Evolutionary conservation across 2,888 invertebrate species (phyloP), one percentile per base, ranked within the genome.

Genomic region (Augochlorella aurata): DNA sequence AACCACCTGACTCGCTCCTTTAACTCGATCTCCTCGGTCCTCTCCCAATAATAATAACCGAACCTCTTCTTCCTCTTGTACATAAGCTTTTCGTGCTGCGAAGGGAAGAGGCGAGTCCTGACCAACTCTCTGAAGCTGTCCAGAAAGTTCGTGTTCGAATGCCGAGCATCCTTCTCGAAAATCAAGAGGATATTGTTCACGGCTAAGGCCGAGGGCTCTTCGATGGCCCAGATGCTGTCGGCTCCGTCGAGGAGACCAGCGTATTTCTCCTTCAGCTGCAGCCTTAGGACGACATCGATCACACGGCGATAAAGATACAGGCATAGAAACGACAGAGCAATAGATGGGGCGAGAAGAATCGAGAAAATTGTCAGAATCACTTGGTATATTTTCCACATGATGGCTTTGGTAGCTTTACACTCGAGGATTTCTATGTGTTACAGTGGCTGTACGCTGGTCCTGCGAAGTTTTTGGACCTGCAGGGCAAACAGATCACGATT

Each of bases 11-110:
- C 93, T 77, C 94, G 94, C 80, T 94, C 93, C 63, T 93, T 90
- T 24, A 95, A 88, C 81, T 94, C 91, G 4, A 94, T 85, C 9
- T 89, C 85, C 8, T 90, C 87, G 89, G 58, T 92, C 91, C 85
- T 93, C 79, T 94, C 92, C 95, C 95, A 95, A 88, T 94, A 95
- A 85, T 94, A 94, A 87, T 95, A 95, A 2, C 95, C 95, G 52
- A 93, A 94, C 70, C 92, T 92, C 82, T 94, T 94, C 21, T 90
- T 92, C 83, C 94, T 91, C 61, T 92, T 92, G 85, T 94, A 94
- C 79, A 94, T 94, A 71, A 95, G 90, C 89, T 95, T 95, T 65
- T 89, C 89, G 16, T 86, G 85, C 0, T 79, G 54, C 21, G 87
- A 77, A 0, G 78, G 77, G 21, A 87, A 38, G 63, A 90, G 82